A percentile compares a stretch with the other conserved stretches of the same genome.
phyloP scores from a whole-genome alignment of 2,113 vertebrate genomes.

The Taurulus bubalis region DNA sequence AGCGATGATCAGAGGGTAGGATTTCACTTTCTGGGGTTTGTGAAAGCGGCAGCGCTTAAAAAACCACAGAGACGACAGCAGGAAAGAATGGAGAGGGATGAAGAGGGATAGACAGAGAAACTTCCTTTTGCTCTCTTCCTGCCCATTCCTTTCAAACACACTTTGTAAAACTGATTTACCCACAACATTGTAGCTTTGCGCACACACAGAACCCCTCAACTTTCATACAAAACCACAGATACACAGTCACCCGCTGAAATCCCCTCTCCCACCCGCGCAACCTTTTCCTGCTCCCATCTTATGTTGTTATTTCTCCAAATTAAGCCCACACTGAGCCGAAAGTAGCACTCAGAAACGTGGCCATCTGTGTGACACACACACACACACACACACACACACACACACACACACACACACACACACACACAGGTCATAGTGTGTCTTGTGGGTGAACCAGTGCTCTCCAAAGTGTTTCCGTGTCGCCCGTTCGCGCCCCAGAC shows the following conservation, averaged over 20 bases:
- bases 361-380: slow-evolving; percentile 50
- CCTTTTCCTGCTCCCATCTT: slow-evolving; percentile 74
- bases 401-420: slow-evolving; percentile 40
- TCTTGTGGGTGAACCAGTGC: slow-evolving; percentile 77
- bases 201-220: background rate
- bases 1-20: slow-evolving; percentile 67
- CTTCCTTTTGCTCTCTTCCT: background rate
- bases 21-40: slow-evolving; percentile 75
- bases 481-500: slow-evolving; percentile 79
- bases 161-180: background rate
- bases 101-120: slow-evolving; percentile 10
- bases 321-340: slow-evolving; percentile 70
- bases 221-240: background rate
- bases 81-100: slow-evolving; percentile 23
- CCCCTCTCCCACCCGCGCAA: slow-evolving; percentile 44
- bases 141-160: background rate
- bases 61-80: slow-evolving; percentile 40
- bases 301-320: slow-evolving; percentile 81
- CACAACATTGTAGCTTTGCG: background rate
- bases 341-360: slow-evolving; percentile 50
- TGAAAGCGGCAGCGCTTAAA: slow-evolving; percentile 43
- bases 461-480: slow-evolving; percentile 84
- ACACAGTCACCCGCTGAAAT: slow-evolving; percentile 9
- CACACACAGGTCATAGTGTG: slow-evolving; percentile 71
- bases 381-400: slow-evolving; percentile 42